Percentiles rank a stretch among this genome's conserved stretches.
Evolutionary conservation across 2,888 invertebrate genomes (phyloP).

Genomic region (Leucophenga maculata): DNA sequence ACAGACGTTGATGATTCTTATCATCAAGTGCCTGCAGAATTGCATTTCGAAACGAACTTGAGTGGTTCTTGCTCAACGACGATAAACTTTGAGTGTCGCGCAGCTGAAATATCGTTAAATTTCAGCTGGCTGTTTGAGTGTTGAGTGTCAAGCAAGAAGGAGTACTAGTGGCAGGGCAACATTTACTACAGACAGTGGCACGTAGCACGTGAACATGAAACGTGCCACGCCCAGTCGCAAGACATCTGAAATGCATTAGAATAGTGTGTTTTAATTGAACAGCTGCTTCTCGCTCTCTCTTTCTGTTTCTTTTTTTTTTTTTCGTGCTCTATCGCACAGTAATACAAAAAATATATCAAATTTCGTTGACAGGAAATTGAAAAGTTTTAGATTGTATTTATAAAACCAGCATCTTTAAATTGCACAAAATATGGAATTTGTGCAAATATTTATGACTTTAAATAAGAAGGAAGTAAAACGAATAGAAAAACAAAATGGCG

Average conservation of each 20-base stretch:
- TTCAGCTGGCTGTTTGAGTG: neutral
- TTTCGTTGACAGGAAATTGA: neutral
- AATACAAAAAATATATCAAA: neutral
- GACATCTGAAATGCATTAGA: too few relatives aligned
- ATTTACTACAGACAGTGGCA: neutral
- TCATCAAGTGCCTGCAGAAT: conserved; percentile 7
- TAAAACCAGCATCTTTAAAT: too few relatives aligned
- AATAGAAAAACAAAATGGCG: conserved; percentile 4
- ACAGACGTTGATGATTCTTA: neutral
- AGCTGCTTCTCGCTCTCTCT: too few relatives aligned
- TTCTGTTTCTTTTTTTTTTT: too few relatives aligned
- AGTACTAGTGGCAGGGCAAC: neutral
- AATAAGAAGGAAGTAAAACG: neutral
- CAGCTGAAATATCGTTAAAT: neutral
- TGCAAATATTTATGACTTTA: neutral
- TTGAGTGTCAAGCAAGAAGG: neutral
- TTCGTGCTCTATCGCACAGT: too few relatives aligned
- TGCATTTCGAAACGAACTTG: neutral
- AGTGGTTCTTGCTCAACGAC: conserved; percentile 7
- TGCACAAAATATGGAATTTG: neutral
- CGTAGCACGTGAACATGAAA: neutral
- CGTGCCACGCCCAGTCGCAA: too few relatives aligned
- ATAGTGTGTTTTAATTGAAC: too few relatives aligned
- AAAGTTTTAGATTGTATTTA: too few relatives aligned
- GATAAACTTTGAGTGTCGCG: conserved; percentile 6